Evolutionary conservation across 2,113 vertebrate genomes (phyloP), one percentile per base, ranked within the genome.

Genomic region (Pomatostomus ruficeps): DNA sequence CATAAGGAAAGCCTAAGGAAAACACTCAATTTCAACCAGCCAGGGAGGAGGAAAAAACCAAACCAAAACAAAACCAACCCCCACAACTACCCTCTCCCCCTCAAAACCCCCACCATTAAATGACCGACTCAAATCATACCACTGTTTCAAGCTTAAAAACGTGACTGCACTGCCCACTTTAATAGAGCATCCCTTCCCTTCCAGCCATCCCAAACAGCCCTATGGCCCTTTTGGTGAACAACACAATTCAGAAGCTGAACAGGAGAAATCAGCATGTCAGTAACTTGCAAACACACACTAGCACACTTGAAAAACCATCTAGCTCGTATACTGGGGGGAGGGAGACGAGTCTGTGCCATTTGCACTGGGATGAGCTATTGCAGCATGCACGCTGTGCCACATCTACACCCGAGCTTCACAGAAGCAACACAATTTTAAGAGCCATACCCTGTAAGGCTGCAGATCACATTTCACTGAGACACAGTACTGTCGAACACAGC

Each of bases 351-450:
- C 49, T 38, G 31, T 8, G 33, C 49, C 40, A 46, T 43, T 78
- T 86, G 59, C 54, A 49, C 42, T 40, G 24, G 57, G 42, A 79
- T 61, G 45, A 61, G 13, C 45, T 78, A 18, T 38, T 78, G 33
- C 57, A 61, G 20, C 24, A 14, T 13, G 6, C 36, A 8, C 2
- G 0, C 40, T 12, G 11, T 3, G 26, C 62, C 15, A 28, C n/a
- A n/a, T 38, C 67, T 38, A 31, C 26, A 38, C 29, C 8, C 66
- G 2, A 17, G 46, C 31, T 51, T 82, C 70, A 84, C 11, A 62
- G 36, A 43, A 54, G 31, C 22, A 54, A 55, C 51, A 62, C 26
- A 70, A 1, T 54, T 80, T 77, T 70, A 85, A 67, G 14, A 76
- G 26, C 35, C 35, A 14, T 61, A 49, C 7, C 31, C 66, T 33